A percentile compares a stretch with the other conserved stretches of the same genome.
These are phyloP conservation scores for Drosophila demipolita DNA, from an alignment of 2,888 invertebrate genomes.

Conservation along the genomic window DNA sequence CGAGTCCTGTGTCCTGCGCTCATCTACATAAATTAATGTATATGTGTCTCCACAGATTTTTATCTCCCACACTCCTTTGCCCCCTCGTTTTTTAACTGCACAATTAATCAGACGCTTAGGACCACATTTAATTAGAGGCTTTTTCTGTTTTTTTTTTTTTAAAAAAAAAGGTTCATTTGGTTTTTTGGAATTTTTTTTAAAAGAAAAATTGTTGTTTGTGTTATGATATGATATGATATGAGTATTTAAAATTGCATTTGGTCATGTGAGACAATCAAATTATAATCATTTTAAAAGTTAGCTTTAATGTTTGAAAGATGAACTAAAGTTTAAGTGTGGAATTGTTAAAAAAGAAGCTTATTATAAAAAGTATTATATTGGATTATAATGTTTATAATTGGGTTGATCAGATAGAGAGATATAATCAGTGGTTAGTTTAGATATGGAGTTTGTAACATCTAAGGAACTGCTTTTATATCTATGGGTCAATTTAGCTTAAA, in stretches of 20 bases:
- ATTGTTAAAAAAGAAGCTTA: neutral
- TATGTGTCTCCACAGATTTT: conserved; percentile 55
- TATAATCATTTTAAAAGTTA: neutral
- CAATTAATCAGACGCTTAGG: conserved; percentile 73
- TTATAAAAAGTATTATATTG: neutral
- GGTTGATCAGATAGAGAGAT: neutral
- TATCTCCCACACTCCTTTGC: conserved; percentile 16
- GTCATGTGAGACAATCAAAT: neutral
- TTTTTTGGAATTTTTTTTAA: neutral
- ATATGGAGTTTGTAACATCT: too few relatives aligned
- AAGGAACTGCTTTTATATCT: too few relatives aligned
- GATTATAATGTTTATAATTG: neutral
- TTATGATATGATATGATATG: conserved; percentile 14
- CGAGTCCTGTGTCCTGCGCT: neutral
- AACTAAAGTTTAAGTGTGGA: neutral
- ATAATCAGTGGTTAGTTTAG: neutral
- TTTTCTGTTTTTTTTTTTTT: conserved; percentile 28
- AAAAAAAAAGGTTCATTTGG: conserved; percentile 16
- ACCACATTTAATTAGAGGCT: conserved; percentile 72
- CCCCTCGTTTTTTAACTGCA: conserved; percentile 58
- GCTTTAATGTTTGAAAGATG: neutral
- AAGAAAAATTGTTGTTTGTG: neutral
- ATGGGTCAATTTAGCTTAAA: too few relatives aligned
- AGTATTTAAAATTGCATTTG: conserved; percentile 7
- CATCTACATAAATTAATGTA: conserved; percentile 45